Conservation (phyloP, 2,113 vertebrate species). For the Diglossa brunneiventris region DNA sequence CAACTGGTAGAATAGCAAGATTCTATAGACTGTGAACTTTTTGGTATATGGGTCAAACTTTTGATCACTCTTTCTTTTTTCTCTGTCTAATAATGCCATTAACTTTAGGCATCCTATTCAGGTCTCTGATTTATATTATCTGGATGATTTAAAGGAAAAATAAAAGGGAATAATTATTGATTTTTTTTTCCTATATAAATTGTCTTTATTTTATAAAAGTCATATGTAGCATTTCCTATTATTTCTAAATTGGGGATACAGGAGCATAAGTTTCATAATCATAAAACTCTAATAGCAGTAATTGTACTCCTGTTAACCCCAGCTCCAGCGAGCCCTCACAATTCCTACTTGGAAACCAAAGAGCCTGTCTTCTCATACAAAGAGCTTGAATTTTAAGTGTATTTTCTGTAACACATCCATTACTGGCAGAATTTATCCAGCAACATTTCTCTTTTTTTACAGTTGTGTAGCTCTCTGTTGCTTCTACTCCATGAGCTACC, state of each 20-base stretch:
- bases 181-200: not conserved
- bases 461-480: not conserved
- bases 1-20: not conserved
- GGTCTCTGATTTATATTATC: constrained; percentile 2
- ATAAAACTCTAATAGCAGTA: not conserved
- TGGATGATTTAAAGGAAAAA: constrained; percentile 9
- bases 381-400: constrained; percentile 35
- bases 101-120: constrained; percentile 19
- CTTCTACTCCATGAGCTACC: constrained; percentile 33
- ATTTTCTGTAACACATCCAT: constrained; percentile 29
- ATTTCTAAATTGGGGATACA: not conserved
- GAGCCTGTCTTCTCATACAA: not conserved
- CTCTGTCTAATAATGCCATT: not conserved
- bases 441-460: not conserved
- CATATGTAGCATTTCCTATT: not conserved
- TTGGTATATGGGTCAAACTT: constrained; percentile 6
- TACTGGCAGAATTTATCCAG: constrained; percentile 37
- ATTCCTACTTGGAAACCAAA: not conserved
- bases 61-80: not conserved
- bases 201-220: not conserved
- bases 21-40: not conserved
- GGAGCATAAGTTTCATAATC: not conserved
- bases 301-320: constrained; percentile 4
- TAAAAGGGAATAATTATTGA: constrained; percentile 21
- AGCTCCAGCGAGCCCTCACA: not conserved